phyloP scores from a whole-genome alignment of 2,797 vertebrate species.

The Galago senegalensis region DNA sequence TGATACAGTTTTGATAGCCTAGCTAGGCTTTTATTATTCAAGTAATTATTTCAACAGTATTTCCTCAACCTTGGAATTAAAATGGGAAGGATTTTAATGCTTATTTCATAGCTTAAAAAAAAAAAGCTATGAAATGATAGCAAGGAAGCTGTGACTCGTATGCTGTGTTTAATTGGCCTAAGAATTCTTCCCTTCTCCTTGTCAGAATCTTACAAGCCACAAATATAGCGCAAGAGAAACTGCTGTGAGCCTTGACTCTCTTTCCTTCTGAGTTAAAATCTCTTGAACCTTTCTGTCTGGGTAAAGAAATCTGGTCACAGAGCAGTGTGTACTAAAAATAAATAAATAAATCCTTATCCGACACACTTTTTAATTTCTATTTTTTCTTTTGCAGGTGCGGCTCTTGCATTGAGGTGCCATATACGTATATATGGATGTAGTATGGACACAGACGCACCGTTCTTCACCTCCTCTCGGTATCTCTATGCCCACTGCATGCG shows the following conservation, averaged over 20 bases:
- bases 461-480: background rate
- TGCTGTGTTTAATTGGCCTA: background rate
- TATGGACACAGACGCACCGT: background rate
- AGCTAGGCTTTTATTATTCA: conserved; percentile 1
- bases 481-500: background rate
- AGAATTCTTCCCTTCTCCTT: background rate
- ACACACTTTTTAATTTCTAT: conserved; percentile 10
- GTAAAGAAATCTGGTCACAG: background rate
- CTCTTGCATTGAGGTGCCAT: background rate
- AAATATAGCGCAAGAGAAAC: background rate
- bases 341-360: too few species aligned
- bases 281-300: background rate
- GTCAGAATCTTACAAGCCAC: background rate
- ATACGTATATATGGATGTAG: background rate
- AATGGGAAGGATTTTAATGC: background rate
- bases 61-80: conserved; percentile 6
- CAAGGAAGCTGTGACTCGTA: background rate
- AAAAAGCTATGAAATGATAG: background rate
- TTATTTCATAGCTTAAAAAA: background rate
- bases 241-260: background rate
- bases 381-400: conserved; percentile 19
- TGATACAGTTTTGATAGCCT: background rate
- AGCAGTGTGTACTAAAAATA: background rate
- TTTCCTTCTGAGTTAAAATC: background rate
- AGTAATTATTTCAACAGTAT: background rate